phyloP scores from a whole-genome alignment of 2,113 vertebrate species.

The Machaerirhynchus nigripectus region DNA sequence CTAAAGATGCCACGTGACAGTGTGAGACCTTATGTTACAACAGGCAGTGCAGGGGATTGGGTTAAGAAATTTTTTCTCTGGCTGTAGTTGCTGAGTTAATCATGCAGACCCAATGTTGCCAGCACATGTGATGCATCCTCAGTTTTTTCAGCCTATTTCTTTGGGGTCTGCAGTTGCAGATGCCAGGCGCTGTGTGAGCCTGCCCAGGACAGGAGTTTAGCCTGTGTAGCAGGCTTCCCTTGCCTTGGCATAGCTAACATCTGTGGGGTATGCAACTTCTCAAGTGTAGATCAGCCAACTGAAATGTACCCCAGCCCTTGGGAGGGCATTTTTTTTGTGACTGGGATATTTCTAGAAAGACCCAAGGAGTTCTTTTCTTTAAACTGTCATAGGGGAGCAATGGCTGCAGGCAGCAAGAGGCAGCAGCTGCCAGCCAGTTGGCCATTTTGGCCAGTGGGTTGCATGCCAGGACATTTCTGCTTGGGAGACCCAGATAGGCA shows the following conservation, averaged over 20 bases:
- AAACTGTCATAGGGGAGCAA: accelerated
- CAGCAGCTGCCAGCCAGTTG: not conserved
- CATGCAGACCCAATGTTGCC: not conserved
- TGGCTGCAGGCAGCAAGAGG: not conserved
- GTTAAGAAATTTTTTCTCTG: not conserved
- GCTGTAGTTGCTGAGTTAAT: not conserved
- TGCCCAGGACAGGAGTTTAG: not conserved
- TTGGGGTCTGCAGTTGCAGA: not conserved
- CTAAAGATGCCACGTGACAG: not conserved
- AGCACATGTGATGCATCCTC: not conserved
- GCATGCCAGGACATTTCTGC: not conserved
- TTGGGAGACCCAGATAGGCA: not conserved
- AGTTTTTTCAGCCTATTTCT: not conserved
- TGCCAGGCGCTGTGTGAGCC: not conserved
- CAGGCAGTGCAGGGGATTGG: not conserved
- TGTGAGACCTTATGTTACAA: not conserved
- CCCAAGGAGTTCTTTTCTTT: not conserved
- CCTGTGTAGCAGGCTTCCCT: not conserved
- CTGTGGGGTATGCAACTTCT: not conserved
- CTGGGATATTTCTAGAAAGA: not conserved
- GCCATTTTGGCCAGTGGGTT: no score
- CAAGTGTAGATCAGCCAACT: not conserved
- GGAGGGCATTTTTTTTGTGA: not conserved
- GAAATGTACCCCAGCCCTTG: not conserved
- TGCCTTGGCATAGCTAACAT: not conserved